phyloP scores from a whole-genome alignment of 2,113 vertebrate genomes.

The Ageneiosus marmoratus region DNA sequence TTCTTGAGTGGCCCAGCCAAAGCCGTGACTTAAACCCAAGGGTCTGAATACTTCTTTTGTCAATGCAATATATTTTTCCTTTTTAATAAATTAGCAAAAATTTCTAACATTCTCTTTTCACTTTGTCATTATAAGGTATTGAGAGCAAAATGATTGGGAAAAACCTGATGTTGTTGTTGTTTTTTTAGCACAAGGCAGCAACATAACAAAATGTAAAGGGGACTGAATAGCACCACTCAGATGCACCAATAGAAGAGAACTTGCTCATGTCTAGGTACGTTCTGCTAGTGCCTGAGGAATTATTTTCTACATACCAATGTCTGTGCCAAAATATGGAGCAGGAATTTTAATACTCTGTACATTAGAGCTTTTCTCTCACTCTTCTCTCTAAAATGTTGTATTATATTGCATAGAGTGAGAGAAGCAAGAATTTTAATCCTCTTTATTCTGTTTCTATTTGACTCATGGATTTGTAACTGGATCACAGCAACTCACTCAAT shows the following conservation, averaged over 20 bases:
- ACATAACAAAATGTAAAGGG: no score
- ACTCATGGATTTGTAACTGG: not conserved
- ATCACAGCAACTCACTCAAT: no score
- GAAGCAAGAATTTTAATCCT: constrained; percentile 76
- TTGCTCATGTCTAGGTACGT: not conserved
- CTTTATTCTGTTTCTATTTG: constrained; percentile 69
- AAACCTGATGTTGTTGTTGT: no score
- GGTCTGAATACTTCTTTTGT: no score
- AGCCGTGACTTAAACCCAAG: no score
- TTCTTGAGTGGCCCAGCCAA: no score
- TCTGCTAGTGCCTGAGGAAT: not conserved
- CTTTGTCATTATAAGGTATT: no score
- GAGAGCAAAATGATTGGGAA: no score
- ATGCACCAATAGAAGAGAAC: not conserved
- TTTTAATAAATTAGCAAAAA: no score
- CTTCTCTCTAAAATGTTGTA: constrained; percentile 39
- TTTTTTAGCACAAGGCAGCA: no score
- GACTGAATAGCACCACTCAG: not conserved
- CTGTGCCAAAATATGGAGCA: not conserved
- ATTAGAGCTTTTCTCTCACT: not conserved
- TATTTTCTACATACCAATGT: not conserved
- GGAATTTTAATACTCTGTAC: constrained; percentile 2
- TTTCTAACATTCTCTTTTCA: no score
- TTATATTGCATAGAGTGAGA: constrained; percentile 60
- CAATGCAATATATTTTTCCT: no score